Evolutionary conservation across 2,888 invertebrate genomes (phyloP), one percentile per base, ranked within the genome.

Genomic region (Seira ritae): DNA sequence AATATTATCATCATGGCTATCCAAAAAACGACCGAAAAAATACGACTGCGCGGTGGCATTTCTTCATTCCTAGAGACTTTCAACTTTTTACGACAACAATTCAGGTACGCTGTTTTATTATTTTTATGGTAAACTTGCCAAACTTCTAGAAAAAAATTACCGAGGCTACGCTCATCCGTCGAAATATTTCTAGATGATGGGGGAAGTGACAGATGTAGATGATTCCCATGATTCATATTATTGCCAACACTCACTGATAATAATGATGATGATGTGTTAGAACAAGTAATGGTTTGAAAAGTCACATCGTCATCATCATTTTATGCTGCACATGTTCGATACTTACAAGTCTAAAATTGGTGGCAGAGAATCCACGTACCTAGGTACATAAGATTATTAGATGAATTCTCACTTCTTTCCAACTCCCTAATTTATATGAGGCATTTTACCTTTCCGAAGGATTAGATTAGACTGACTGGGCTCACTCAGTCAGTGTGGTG

Each of bases 191-290:
- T 65, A 19, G 65, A 12, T 19, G 65, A 3, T 6, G 69, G 23
- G 69, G 68, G 74, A 74, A 60, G 80, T 80, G 80, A 80, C 80
- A 80, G 74, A 80, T 80, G 80, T 74, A 70, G 74, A 74, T 74
- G 73, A 74, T 74, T 80, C 80, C 80, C 80, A 80, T 74, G 80
- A 80, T 80, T 80, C 80, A 74, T 80, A 80, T 80, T 80, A 80
- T 74, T 69, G 50, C 37, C 42, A 42, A 75, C 67, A 69, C 74
- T 80, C 80, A 68, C 23, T 60, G 60, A 72, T 73, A 65, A 79
- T 72, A 42, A 42, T 42, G 42, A 42, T 42, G 42, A 42, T 42
- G 42, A 42, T 12, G 4, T 42, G 42, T 8, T 60, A 68, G 4
- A 19, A 60, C 31, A 19, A 42, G 42, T 8, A 42, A 42, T 42